Evolutionary conservation across 1,140 invertebrate species (phyloP).

Genomic region (Andrena cerasifolii): DNA sequence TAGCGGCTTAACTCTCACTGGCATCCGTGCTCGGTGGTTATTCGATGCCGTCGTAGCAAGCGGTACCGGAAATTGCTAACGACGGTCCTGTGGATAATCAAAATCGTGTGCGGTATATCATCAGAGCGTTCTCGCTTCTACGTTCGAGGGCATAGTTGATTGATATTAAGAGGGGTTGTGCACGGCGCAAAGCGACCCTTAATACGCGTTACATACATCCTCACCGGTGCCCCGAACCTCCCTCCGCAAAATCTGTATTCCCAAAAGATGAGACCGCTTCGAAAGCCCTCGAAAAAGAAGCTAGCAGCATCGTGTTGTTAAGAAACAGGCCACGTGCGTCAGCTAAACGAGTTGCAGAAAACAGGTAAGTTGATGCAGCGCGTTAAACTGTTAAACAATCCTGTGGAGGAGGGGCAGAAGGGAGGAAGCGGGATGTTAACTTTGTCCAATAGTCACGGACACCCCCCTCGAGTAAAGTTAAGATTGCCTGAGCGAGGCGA

Average conservation of each 20-base stretch:
- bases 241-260: too few species aligned
- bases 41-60: conserved; percentile 27
- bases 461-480: conserved; percentile 12
- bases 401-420: not conserved
- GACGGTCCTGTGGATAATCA: conserved; percentile 45
- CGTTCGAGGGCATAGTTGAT: not conserved
- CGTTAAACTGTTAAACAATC: conserved; percentile 20
- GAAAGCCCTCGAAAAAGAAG: too few species aligned
- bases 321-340: not conserved
- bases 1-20: conserved; percentile 33
- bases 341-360: not conserved
- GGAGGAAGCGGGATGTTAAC: not conserved
- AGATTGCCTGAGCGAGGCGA: not conserved
- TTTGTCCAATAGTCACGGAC: not conserved
- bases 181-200: not conserved
- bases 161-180: conserved; percentile 23
- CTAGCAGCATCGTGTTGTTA: not conserved
- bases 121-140: not conserved
- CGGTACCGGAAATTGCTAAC: conserved; percentile 41
- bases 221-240: too few species aligned
- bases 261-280: too few species aligned
- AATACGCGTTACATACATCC: too few species aligned
- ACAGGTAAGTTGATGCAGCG: not conserved
- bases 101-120: conserved; percentile 34
- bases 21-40: conserved; percentile 32